Evolutionary conservation across 2,888 invertebrate genomes (phyloP).

Genomic region (Caenorhabditis macrosperma): DNA sequence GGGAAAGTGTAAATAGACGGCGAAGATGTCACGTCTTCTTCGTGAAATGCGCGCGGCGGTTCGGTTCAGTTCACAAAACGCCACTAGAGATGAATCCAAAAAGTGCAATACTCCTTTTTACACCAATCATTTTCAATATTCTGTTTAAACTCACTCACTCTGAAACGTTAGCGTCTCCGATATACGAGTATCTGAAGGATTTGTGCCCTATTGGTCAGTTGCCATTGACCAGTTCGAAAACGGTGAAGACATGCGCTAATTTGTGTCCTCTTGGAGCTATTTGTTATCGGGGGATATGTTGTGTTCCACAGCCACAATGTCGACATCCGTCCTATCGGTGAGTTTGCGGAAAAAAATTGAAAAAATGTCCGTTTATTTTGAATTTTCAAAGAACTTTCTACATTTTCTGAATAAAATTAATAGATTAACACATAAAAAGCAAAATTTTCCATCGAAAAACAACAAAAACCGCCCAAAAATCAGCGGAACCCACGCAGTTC

Average conservation of each 20-base stretch:
- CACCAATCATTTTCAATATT: too few relatives aligned
- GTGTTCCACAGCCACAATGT: constrained; percentile 65
- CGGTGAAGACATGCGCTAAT: constrained; percentile 63
- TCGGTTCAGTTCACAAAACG: not conserved
- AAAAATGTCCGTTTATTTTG: too few relatives aligned
- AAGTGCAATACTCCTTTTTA: constrained; percentile 2
- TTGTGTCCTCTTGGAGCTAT: constrained; percentile 62
- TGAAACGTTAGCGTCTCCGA: constrained; percentile 50
- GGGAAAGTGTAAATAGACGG: not conserved
- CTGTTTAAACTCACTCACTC: constrained; percentile 2
- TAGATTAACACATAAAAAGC: too few relatives aligned
- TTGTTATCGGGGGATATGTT: constrained; percentile 68
- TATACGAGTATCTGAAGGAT: constrained; percentile 67
- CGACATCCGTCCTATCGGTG: constrained; percentile 59
- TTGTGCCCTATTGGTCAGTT: constrained; percentile 65
- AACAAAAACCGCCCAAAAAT: too few relatives aligned
- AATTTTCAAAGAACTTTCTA: too few relatives aligned
- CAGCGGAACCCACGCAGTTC: too few relatives aligned
- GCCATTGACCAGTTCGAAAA: constrained; percentile 62
- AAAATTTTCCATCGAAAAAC: too few relatives aligned
- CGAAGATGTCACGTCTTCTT: not conserved
- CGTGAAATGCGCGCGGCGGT: not conserved
- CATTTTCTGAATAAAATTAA: too few relatives aligned
- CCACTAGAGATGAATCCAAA: not conserved
- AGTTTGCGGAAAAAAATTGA: not conserved